These are phyloP conservation scores for Arenaria interpres DNA, from an alignment of 2,113 vertebrate genomes.

Conservation along the genomic window DNA sequence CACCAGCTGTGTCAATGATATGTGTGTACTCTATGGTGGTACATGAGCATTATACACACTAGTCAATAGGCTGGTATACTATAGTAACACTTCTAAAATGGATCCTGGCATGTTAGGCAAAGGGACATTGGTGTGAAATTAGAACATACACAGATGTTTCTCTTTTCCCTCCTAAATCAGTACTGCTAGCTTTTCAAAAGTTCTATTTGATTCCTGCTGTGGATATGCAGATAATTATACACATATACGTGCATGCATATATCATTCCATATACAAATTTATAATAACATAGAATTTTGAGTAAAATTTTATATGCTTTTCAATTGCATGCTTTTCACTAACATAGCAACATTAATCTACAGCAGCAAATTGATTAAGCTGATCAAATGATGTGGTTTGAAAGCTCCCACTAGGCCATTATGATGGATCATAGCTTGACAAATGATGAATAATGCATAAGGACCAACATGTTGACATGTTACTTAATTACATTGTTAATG, in stretches of 20 bases:
- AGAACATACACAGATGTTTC: not conserved
- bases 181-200: not conserved
- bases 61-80: not conserved
- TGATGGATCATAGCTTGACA: not conserved
- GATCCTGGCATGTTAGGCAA: not conserved
- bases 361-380: not conserved
- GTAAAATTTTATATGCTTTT: not conserved
- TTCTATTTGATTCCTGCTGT: not conserved
- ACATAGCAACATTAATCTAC: not conserved
- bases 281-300: not conserved
- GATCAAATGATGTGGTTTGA: not conserved
- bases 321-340: not conserved
- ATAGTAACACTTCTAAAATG: not conserved
- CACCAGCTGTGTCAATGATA: not conserved
- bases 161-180: not conserved
- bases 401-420: not conserved
- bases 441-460: slow-evolving; percentile 11
- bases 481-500: not conserved
- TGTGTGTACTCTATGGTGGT: accelerated
- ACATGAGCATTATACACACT: not conserved
- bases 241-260: accelerated
- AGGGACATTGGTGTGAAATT: not conserved
- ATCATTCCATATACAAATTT: not conserved
- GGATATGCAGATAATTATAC: not conserved
- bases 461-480: not conserved